Base-by-base conservation (phyloP, 2,888 invertebrate species). In the Unio delphinus region DNA sequence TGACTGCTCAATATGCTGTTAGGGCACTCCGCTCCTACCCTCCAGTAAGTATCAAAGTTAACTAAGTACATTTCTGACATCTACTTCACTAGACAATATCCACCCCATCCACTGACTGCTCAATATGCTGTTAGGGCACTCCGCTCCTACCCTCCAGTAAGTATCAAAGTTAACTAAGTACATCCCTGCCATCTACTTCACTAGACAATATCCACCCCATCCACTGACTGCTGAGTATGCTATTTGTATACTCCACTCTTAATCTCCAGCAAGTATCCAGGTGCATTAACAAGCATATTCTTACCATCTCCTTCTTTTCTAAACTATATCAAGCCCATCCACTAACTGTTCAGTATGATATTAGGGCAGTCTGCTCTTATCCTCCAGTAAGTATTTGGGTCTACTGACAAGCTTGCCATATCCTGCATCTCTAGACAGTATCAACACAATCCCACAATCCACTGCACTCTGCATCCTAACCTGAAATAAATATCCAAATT, bases 321-420 rank as follows among this genome's bases (percentile, higher is more conserved):
- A 93, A 99, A 0, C 97, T 98, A 90, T 98, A 94, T 91, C 98
- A 99, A 18, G 96, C 96, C 59, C 99, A 99, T 92, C 99, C 99
- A 55, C 93, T 99, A 71, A 97, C 98, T 0, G 97, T 98, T 0
- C 99, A 99, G 90, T 98, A 97, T 89, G 99, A 99, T 0, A 97
- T 98, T 0, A 92, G 94, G 85, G 95, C 96, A 1, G 92, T 99
- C 54, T 93, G 94, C 67, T 94, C 95, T n/a, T 98, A 97, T 91
- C 96, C 97, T 0, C 95, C 98, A 0, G 90, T 90, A 82, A 87
- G 87, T 85, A 57, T 45, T 3, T 15, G 15, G 15, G 15, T 45
- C 15, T 15, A 15, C 45, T 45, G 15, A 45, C 45, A 45, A 45
- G 45, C 4, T 45, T 15, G 11, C 11, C 0, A 91, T 99, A 56